Conservation (phyloP, 2,113 vertebrate species). For the Rhadina sibilatrix region DNA sequence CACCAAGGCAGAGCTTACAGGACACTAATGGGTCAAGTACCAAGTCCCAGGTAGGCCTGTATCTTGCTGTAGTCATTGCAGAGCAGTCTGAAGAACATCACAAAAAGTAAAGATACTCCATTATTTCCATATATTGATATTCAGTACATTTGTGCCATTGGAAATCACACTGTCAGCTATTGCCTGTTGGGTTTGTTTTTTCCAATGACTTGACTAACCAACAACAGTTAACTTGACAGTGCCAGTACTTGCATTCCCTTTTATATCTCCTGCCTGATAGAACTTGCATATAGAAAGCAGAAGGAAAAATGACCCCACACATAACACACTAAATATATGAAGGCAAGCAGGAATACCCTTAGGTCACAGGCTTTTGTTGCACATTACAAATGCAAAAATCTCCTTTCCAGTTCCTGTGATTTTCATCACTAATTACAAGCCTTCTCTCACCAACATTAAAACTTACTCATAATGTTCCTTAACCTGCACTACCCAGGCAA, state of each 20-base stretch:
- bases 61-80: conserved; percentile 93
- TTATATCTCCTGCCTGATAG: not conserved
- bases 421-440: not conserved
- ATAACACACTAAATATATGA: not conserved
- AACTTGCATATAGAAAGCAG: not conserved
- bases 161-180: not conserved
- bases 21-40: conserved; percentile 94
- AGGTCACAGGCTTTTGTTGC: not conserved
- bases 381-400: not conserved
- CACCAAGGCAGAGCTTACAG: conserved; percentile 97
- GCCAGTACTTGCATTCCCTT: not conserved
- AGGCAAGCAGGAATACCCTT: not conserved
- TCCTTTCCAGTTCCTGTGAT: not conserved
- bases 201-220: not conserved
- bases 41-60: conserved; percentile 95
- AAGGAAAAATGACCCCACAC: not conserved
- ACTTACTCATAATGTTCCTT: not conserved
- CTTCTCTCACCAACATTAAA: not conserved
- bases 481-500: not conserved
- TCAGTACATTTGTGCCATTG: not conserved
- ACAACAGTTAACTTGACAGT: not conserved
- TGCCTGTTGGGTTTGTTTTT: not conserved
- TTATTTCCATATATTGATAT: not conserved
- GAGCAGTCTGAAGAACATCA: conserved; percentile 73
- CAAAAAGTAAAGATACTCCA: not conserved